A percentile compares a stretch with the other conserved stretches of the same genome.
phyloP scores from a whole-genome alignment of 2,113 vertebrate genomes.

The Ptilorrhoa leucosticta region DNA sequence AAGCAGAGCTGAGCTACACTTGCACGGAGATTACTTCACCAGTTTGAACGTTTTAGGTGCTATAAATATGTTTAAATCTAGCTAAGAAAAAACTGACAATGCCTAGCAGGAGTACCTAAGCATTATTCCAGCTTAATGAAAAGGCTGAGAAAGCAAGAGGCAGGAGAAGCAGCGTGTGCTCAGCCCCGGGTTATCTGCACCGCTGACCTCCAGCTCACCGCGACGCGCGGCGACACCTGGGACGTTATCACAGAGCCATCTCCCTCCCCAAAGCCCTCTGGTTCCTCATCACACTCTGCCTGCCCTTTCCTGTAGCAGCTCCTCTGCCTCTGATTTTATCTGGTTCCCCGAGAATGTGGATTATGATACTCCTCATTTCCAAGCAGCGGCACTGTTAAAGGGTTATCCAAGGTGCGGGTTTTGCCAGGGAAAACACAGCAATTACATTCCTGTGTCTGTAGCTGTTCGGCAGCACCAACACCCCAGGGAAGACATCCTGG shows the following conservation, averaged over 20 bases:
- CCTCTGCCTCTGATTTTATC: background rate
- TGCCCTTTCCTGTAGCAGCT: background rate
- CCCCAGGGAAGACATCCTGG: background rate
- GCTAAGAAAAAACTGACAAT: background rate
- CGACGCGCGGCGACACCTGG: rapidly evolving
- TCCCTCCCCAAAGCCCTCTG: background rate
- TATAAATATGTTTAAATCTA: background rate
- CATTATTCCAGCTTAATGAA: background rate
- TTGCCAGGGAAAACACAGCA: constrained; percentile 15
- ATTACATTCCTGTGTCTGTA: background rate
- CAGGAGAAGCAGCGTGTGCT: rapidly evolving
- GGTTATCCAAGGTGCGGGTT: background rate
- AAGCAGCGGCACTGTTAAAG: background rate
- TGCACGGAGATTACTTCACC: background rate
- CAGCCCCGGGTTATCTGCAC: background rate
- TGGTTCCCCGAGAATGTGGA: background rate
- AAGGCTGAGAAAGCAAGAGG: background rate
- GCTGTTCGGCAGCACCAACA: background rate
- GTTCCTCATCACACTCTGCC: background rate
- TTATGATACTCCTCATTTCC: background rate
- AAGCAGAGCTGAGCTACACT: background rate
- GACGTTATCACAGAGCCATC: background rate
- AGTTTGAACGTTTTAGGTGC: background rate
- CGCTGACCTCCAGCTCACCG: background rate
- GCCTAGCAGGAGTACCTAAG: background rate